These are phyloP conservation scores for Zaprionus kolodkinae DNA, from an alignment of 1,140 invertebrate genomes.

Conservation along the genomic window DNA sequence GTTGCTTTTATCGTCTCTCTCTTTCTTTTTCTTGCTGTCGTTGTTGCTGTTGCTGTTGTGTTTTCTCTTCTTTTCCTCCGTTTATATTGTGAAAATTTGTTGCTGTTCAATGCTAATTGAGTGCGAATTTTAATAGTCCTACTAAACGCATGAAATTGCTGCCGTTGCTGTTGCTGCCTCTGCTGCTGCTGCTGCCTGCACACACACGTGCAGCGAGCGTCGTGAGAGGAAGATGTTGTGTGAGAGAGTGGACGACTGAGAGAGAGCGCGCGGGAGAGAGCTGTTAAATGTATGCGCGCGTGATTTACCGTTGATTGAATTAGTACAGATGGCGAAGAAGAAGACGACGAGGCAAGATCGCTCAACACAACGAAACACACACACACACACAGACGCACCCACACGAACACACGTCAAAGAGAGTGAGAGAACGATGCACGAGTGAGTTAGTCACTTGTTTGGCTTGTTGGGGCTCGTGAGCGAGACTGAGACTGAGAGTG, in stretches of 20 bases:
- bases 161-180: background rate
- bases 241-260: background rate
- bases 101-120: conserved; percentile 63
- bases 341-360: conserved; percentile 34
- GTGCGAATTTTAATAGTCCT: conserved; percentile 63
- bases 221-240: background rate
- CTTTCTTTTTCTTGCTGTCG: background rate
- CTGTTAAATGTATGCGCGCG: conserved; percentile 30
- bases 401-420: conserved; percentile 5
- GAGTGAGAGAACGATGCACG: background rate
- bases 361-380: conserved; percentile 10
- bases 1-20: conserved; percentile 33
- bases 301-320: conserved; percentile 60
- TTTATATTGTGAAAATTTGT: conserved; percentile 62
- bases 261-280: conserved; percentile 19
- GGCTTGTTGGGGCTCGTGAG: conserved; percentile 11
- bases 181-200: background rate
- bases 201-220: conserved; percentile 25
- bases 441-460: background rate
- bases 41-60: conserved; percentile 26
- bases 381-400: no score
- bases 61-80: conserved; percentile 38
- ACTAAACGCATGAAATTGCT: conserved; percentile 37
- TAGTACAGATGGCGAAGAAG: conserved; percentile 44
- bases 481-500: conserved; percentile 14